Evolutionary conservation across 2,888 invertebrate species (phyloP).

Genomic region (Fragum whitleyi): DNA sequence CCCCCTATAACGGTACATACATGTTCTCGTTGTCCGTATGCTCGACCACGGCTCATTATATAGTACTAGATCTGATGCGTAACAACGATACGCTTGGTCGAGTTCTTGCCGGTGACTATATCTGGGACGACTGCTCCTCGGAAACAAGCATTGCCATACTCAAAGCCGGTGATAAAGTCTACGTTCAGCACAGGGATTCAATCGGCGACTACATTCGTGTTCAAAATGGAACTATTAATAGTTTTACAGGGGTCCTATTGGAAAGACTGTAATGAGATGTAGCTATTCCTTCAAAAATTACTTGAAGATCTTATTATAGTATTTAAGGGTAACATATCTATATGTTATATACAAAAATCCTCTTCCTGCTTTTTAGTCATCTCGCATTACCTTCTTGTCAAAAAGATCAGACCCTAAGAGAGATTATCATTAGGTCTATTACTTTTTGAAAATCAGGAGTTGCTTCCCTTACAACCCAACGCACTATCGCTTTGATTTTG

Average conservation of each 20-base stretch:
- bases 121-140: conserved; percentile 36
- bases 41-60: conserved; percentile 24
- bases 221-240: conserved; percentile 7
- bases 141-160: conserved; percentile 33
- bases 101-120: conserved; percentile 40
- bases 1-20: conserved; percentile 35
- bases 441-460: no score
- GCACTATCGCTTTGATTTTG: no score
- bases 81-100: conserved; percentile 33
- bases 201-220: conserved; percentile 28
- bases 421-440: no score
- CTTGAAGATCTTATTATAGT: background rate
- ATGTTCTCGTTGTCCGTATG: conserved; percentile 44
- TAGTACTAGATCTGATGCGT: conserved; percentile 38
- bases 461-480: no score
- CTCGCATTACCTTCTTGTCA: no score
- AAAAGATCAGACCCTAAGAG: no score
- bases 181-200: conserved; percentile 29
- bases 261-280: background rate
- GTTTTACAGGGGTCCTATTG: conserved; percentile 39
- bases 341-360: background rate
- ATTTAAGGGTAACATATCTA: background rate
- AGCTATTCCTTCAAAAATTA: no score
- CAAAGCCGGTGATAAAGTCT: conserved; percentile 34
- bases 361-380: background rate